phyloP scores from a whole-genome alignment of 53 echinoderm and acorn worm species.

The Astropecten irregularis region DNA sequence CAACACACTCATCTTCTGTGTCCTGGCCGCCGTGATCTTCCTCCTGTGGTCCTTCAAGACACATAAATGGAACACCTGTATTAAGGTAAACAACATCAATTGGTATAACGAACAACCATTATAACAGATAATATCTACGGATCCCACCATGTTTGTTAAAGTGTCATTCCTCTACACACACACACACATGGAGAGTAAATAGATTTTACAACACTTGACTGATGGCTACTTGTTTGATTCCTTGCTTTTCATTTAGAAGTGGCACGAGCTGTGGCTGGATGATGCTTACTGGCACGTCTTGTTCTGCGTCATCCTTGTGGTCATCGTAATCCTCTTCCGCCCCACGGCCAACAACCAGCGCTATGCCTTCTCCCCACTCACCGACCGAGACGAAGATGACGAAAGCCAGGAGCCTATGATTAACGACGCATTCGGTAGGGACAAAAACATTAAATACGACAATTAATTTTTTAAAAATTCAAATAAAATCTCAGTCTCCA shows the following conservation, averaged over 20 bases:
- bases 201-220: no score
- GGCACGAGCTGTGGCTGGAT: conserved; percentile 94
- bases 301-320: conserved; percentile 82
- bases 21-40: conserved; percentile 81
- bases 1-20: conserved; percentile 87
- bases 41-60: conserved; percentile 81
- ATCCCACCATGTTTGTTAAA: no score
- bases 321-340: conserved; percentile 82
- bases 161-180: no score
- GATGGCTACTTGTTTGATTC: no score
- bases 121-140: no score
- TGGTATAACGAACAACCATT: no score
- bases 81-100: conserved; percentile 66
- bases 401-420: conserved; percentile 94
- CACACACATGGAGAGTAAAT: no score
- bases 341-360: conserved; percentile 96
- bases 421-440: conserved; percentile 90
- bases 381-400: conserved; percentile 78
- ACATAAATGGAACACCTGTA: conserved; percentile 68
- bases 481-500: no score
- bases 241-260: no score
- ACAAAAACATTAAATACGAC: background rate
- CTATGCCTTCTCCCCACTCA: conserved; percentile 89
- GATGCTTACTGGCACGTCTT: conserved; percentile 98
- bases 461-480: no score